These are phyloP conservation scores for Eristalis intricaria DNA, from an alignment of 2,888 invertebrate genomes.

Conservation along the genomic window DNA sequence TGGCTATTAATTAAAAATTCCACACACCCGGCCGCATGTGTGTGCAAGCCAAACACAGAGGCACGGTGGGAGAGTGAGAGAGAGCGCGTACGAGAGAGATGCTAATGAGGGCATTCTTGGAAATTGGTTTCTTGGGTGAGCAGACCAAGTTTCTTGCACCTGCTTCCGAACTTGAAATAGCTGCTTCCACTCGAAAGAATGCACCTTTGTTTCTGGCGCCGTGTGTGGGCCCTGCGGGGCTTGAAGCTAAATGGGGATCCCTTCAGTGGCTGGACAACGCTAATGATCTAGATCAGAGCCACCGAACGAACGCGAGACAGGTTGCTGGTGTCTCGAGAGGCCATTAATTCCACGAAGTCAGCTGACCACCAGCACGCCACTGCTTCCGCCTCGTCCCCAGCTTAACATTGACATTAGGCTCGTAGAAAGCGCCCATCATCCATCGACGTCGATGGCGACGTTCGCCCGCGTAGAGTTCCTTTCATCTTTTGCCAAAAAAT, in stretches of 20 bases:
- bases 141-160: neutral
- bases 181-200: neutral
- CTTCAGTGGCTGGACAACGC: no score
- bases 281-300: no score
- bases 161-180: neutral
- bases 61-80: no score
- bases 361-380: neutral
- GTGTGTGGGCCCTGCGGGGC: neutral
- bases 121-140: neutral
- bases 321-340: no score
- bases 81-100: neutral
- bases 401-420: conserved; percentile 58
- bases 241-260: no score
- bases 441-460: conserved; percentile 17
- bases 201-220: neutral
- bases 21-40: neutral
- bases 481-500: conserved; percentile 68
- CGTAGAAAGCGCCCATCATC: conserved; percentile 15
- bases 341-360: no score
- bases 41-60: neutral
- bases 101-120: neutral
- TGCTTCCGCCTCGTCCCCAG: neutral
- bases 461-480: neutral
- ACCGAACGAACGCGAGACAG: no score
- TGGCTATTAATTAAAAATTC: conserved; percentile 9